Conservation (phyloP, 2,113 vertebrate genomes). For the Leptobrachium leishanense region DNA sequence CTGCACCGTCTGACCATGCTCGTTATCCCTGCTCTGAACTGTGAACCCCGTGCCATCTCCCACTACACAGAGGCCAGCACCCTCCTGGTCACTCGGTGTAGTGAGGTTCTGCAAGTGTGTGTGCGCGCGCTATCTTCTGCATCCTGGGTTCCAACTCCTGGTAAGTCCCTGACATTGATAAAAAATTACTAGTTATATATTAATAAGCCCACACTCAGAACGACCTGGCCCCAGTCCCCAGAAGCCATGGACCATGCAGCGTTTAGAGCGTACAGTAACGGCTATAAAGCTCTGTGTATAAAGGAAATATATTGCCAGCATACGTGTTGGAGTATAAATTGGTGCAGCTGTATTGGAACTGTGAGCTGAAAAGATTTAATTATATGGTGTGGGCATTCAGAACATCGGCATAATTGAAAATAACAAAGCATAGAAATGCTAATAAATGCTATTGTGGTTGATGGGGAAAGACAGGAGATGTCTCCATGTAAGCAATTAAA, state of each 20-base stretch:
- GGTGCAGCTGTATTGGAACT: conserved; percentile 64
- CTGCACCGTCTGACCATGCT: no score
- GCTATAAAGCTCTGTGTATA: not conserved
- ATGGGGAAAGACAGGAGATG: conserved; percentile 49
- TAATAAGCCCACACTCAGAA: not conserved
- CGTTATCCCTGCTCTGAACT: no score
- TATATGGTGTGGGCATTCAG: conserved; percentile 59
- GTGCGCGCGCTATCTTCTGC: no score
- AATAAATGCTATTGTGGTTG: conserved; percentile 57
- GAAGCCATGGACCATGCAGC: not conserved
- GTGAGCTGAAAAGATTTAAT: conserved; percentile 62
- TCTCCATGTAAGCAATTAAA: conserved; percentile 48
- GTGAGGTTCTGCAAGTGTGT: no score
- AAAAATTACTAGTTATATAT: not conserved
- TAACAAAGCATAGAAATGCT: conserved; percentile 60
- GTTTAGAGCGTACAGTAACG: not conserved
- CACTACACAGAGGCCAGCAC: no score
- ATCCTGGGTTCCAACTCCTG: no score
- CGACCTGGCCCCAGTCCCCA: not conserved
- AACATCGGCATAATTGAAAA: conserved; percentile 61
- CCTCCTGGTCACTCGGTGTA: no score
- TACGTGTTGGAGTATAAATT: conserved; percentile 59
- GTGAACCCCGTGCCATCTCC: no score
- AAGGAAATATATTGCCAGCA: conserved; percentile 51
- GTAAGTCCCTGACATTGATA: no score